Evolutionary conservation across 2,888 invertebrate genomes (phyloP).

Genomic region (Hylaea fasciaria): DNA sequence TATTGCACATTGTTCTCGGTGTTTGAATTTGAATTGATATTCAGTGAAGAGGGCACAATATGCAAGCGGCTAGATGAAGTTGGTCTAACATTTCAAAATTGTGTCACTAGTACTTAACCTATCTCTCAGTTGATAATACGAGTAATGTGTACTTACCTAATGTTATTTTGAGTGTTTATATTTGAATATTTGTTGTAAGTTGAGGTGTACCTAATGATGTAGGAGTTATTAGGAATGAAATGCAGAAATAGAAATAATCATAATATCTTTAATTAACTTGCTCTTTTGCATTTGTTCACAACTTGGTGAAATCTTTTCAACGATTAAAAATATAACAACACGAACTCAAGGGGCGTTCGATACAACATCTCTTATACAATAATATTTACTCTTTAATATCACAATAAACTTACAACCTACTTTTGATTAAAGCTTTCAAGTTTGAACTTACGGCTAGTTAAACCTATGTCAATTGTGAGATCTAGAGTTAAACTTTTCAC

Average conservation of each 20-base stretch:
- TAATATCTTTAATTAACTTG: conserved; percentile 79
- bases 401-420: conserved; percentile 81
- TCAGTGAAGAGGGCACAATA: too few species aligned
- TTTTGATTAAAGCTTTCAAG: conserved; percentile 82
- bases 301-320: conserved; percentile 77
- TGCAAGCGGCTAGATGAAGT: too few species aligned
- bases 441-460: conserved; percentile 79
- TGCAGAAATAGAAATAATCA: conserved; percentile 71
- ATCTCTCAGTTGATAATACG: too few species aligned
- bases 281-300: conserved; percentile 73
- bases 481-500: conserved; percentile 73
- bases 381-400: conserved; percentile 83
- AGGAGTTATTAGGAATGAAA: conserved; percentile 62
- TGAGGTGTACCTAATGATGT: too few species aligned
- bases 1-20: too few species aligned
- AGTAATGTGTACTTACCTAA: too few species aligned
- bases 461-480: conserved; percentile 73
- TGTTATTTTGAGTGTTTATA: too few species aligned
- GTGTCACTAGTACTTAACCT: too few species aligned
- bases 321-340: conserved; percentile 82
- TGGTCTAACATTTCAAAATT: too few species aligned
- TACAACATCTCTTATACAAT: conserved; percentile 81
- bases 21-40: too few species aligned
- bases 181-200: too few species aligned
- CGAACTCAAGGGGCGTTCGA: conserved; percentile 73